Percentiles rank a stretch among this genome's conserved stretches.
phyloP scores from a whole-genome alignment of 2,888 invertebrate genomes.

The Zygogramma bicolorata region DNA sequence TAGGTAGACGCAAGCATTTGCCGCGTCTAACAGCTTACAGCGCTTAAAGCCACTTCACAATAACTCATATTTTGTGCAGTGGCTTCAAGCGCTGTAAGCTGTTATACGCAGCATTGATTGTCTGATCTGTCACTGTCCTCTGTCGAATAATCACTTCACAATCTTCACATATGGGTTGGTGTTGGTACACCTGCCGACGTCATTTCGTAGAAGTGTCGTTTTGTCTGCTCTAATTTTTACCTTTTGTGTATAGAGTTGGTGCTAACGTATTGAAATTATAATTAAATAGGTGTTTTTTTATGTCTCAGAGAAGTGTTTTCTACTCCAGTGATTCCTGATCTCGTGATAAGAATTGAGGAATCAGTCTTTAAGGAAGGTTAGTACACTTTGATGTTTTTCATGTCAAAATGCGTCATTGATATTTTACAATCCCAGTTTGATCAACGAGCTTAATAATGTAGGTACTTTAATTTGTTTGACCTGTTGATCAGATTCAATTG shows the following conservation, averaged over 20 bases:
- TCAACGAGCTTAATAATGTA: slow-evolving; percentile 23
- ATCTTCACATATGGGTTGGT: too few relatives aligned
- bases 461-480: slow-evolving; percentile 41
- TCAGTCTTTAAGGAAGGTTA: slow-evolving; percentile 62
- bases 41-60: too few relatives aligned
- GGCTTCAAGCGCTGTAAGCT: too few relatives aligned
- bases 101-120: too few relatives aligned
- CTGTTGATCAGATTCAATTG: slow-evolving; percentile 49
- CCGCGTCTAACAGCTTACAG: too few relatives aligned
- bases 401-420: slow-evolving; percentile 65
- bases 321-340: slow-evolving; percentile 54
- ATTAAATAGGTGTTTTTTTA: slow-evolving; percentile 53
- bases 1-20: too few relatives aligned
- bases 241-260: slow-evolving; percentile 56
- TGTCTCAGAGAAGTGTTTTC: slow-evolving; percentile 53
- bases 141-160: too few relatives aligned
- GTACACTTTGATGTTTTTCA: slow-evolving; percentile 61
- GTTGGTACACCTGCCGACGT: slow-evolving; percentile 1
- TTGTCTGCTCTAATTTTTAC: slow-evolving; percentile 54
- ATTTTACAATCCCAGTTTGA: slow-evolving; percentile 48
- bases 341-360: slow-evolving; percentile 41
- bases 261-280: slow-evolving; percentile 50
- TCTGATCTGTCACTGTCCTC: too few relatives aligned
- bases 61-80: too few relatives aligned
- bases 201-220: slow-evolving; percentile 50